Evolutionary conservation across 2,113 vertebrate genomes (phyloP).

Genomic region (Seriola aureovittata): DNA sequence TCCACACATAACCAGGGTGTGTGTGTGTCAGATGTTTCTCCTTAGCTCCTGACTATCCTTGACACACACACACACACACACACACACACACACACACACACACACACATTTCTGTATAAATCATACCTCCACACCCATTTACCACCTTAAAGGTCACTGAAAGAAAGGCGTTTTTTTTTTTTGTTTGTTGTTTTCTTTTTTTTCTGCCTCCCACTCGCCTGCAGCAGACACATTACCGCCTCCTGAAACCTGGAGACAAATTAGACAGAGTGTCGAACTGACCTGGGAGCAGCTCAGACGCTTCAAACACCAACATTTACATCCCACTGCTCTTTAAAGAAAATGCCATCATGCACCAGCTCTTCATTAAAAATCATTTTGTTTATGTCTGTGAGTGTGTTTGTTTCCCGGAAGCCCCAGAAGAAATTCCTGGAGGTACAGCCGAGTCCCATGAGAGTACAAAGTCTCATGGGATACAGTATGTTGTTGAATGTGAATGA

Average conservation of each 20-base stretch:
- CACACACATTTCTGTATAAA: slow-evolving; percentile 24
- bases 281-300: slow-evolving; percentile 14
- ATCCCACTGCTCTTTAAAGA: neutral
- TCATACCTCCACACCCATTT: slow-evolving; percentile 43
- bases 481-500: neutral
- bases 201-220: slow-evolving; percentile 3
- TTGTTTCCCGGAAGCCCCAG: neutral
- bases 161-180: slow-evolving; percentile 2
- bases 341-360: neutral
- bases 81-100: slow-evolving; percentile 21
- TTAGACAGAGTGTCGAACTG: neutral
- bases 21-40: slow-evolving; percentile 22
- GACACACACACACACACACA: slow-evolving; percentile 14
- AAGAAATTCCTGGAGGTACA: neutral
- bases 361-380: neutral
- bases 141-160: slow-evolving; percentile 57
- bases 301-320: slow-evolving; percentile 28
- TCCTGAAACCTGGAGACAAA: slow-evolving; percentile 37
- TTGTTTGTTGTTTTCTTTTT: neutral
- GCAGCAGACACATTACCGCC: slow-evolving; percentile 9
- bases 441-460: neutral
- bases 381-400: slow-evolving; percentile 14
- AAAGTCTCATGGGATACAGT: neutral
- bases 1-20: slow-evolving; percentile 53
- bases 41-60: slow-evolving; percentile 29